phyloP scores from a whole-genome alignment of 1,140 invertebrate genomes.

The Cepaea nemoralis region DNA sequence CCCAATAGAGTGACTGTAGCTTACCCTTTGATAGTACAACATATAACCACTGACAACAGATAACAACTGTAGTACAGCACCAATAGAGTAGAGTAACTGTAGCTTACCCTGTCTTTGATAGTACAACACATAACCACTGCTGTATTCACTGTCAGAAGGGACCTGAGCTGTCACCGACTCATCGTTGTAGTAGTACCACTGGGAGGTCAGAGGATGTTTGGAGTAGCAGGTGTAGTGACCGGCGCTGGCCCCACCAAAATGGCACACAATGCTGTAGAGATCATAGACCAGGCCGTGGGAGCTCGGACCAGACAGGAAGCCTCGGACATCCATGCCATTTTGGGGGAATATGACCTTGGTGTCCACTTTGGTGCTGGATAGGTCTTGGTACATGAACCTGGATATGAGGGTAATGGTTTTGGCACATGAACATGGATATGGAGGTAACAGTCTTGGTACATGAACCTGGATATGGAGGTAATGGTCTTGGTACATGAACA shows the following conservation, averaged over 20 bases:
- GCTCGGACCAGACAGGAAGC: slow-evolving; percentile 70
- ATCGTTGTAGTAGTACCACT: slow-evolving; percentile 90
- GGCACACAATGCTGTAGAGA: slow-evolving; percentile 81
- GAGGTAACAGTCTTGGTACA: too few relatives aligned
- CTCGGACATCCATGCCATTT: slow-evolving; percentile 74
- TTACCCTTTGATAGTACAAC: too few relatives aligned
- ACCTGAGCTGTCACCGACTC: slow-evolving; percentile 76
- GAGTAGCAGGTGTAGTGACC: slow-evolving; percentile 82
- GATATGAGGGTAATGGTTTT: slow-evolving; percentile 33
- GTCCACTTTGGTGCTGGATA: slow-evolving; percentile 80
- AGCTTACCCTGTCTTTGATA: slow-evolving; percentile 75
- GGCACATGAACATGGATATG: too few relatives aligned
- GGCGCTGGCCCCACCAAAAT: slow-evolving; percentile 79
- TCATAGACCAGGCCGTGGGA: slow-evolving; percentile 74
- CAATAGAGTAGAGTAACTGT: not conserved
- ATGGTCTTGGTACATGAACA: too few relatives aligned
- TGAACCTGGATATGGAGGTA: too few relatives aligned
- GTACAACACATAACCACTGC: slow-evolving; percentile 81
- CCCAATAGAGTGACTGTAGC: too few relatives aligned
- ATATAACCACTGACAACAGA: too few relatives aligned
- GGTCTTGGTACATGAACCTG: slow-evolving; percentile 82
- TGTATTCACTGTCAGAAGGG: slow-evolving; percentile 78
- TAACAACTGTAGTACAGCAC: too few relatives aligned
- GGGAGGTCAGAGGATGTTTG: slow-evolving; percentile 80
- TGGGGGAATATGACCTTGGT: slow-evolving; percentile 80